Evolutionary conservation across 1,140 invertebrate genomes (phyloP), one percentile per base, ranked within the genome.

Genomic region (Brachionus rotundiformis): DNA sequence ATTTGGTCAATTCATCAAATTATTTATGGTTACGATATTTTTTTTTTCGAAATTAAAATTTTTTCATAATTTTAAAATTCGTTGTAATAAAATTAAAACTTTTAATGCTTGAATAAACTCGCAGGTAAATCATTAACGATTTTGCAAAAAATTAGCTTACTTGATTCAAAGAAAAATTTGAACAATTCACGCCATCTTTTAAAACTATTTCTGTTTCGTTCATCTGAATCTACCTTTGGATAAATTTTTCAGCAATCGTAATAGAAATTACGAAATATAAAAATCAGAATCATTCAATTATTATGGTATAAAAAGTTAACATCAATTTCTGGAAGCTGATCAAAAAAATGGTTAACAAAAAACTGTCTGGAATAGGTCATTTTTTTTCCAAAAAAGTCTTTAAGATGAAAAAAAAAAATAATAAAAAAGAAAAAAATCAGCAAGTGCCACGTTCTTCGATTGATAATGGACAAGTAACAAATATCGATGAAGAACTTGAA

Each of bases 401-500:
- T 29, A 33, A 3, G 8, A 11, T 4, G 1, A 63, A 63, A 2
- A 63, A 29, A 29, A 63, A n/a, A 29, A 3, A 13, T 3, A 29
- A 8, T 31, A 31, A 25, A 27, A 63, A 29, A 33, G 29, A 63
- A 29, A 63, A 63, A n/a, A 2, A 13, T 29, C 11, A 29, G 29
- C 3, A 27, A 63, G 11, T 11, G 2, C 7, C 16, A 13, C 10
- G 29, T 33, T 3, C 0, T 29, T 63, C 61, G 11, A 33, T 63
- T 33, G 25, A 63, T 29, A 33, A 63, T 11, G 29, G 29, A 13
- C 61, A 63, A 29, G 61, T 29, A 0, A 63, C 61, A 11, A 63
- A 63, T 33, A 63, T 63, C 6, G 61, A 63, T n/a, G 61, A 63
- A 16, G 61, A 63, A 63, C n/a, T 29, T 5, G 25, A 63, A 63